A percentile compares a stretch with the other conserved stretches of the same genome.
Evolutionary conservation across 2,797 vertebrate genomes (phyloP).

Genomic region (Esox masquinongy): DNA sequence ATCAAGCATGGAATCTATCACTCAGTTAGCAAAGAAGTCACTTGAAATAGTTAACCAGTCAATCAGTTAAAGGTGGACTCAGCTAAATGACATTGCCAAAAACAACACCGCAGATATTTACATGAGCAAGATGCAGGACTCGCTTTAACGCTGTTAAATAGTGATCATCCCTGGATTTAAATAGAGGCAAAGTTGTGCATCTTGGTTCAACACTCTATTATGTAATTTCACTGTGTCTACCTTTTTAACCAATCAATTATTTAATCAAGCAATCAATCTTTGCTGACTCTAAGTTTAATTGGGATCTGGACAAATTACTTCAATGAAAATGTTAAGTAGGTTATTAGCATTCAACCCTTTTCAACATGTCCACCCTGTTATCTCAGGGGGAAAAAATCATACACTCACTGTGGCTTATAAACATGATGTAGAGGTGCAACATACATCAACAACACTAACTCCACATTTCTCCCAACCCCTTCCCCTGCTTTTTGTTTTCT

Average conservation of each 20-base stretch:
- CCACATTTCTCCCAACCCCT: background rate
- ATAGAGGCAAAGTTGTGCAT: too few species aligned
- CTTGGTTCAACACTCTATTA: too few species aligned
- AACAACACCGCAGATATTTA: background rate
- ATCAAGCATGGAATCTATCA: background rate
- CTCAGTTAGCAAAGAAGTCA: background rate
- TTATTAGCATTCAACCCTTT: too few species aligned
- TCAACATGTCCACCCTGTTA: too few species aligned
- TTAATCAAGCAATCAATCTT: background rate
- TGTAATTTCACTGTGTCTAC: too few species aligned
- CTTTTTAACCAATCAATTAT: background rate
- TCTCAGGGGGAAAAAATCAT: too few species aligned
- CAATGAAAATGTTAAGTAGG: too few species aligned
- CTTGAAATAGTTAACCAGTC: background rate
- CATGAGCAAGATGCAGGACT: background rate
- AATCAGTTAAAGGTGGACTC: background rate
- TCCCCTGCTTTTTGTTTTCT: background rate
- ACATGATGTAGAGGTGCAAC: background rate
- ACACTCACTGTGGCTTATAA: too few species aligned
- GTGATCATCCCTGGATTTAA: too few species aligned
- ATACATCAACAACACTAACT: background rate
- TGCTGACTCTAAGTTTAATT: background rate
- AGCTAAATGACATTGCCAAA: background rate
- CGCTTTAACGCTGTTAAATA: too few species aligned
- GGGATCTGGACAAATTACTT: too few species aligned